Percentiles rank a stretch among this genome's conserved stretches.
Evolutionary conservation across 64 coral and sea anemone genomes (phyloP).

Genomic region (Trachythela sp.): DNA sequence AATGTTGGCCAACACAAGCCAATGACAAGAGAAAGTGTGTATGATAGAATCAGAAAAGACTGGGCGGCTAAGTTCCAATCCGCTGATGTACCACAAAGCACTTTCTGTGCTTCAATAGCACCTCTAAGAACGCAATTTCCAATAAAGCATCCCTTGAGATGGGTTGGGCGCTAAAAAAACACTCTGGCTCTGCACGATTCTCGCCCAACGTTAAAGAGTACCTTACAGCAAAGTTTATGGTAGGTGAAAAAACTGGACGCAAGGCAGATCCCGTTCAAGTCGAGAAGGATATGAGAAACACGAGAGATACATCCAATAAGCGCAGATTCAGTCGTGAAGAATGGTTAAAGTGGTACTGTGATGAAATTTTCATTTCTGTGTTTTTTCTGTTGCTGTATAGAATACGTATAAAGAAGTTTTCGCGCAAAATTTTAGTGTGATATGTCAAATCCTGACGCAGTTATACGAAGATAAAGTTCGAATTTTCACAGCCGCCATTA

Average conservation of each 20-base stretch:
- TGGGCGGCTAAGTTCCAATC: slow-evolving; percentile 43
- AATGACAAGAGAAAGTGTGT: not conserved
- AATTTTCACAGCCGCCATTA: too few relatives aligned
- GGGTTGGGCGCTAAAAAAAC: too few relatives aligned
- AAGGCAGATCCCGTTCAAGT: slow-evolving; percentile 49
- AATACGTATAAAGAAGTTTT: too few relatives aligned
- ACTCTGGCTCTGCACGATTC: not conserved
- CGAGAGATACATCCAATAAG: slow-evolving; percentile 32
- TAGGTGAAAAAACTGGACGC: slow-evolving; percentile 45
- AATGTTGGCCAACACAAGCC: slow-evolving; percentile 42
- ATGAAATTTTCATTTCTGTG: too few relatives aligned
- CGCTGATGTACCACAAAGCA: slow-evolving; percentile 29
- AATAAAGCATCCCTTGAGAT: not conserved
- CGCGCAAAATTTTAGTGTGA: too few relatives aligned
- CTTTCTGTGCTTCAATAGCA: too few relatives aligned
- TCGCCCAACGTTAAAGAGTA: slow-evolving; percentile 16
- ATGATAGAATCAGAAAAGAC: slow-evolving; percentile 23
- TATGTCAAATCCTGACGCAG: too few relatives aligned
- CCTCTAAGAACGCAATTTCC: too few relatives aligned
- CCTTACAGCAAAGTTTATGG: slow-evolving; percentile 24
- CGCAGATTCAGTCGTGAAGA: slow-evolving; percentile 47
- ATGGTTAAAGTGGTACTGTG: too few relatives aligned
- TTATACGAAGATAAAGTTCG: too few relatives aligned
- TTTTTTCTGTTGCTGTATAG: too few relatives aligned
- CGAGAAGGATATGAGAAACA: slow-evolving; percentile 31